Percentiles rank a stretch among this genome's conserved stretches.
These are phyloP conservation scores for Triplophysa siluroides DNA, from an alignment of 2,113 vertebrate genomes.

Conservation along the genomic window DNA sequence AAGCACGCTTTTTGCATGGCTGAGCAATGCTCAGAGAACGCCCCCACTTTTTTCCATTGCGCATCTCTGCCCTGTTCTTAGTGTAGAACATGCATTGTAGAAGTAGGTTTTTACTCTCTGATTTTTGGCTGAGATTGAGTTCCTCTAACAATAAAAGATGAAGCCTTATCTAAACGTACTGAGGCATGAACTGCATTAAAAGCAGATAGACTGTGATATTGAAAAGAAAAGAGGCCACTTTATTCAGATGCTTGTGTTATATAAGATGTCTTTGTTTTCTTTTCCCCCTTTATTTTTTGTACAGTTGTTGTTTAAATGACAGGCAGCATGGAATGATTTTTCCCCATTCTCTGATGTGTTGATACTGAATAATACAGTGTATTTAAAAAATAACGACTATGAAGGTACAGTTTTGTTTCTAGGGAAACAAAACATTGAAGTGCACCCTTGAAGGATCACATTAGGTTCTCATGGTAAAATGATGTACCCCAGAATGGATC, in stretches of 20 bases:
- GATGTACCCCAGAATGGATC: too few relatives aligned
- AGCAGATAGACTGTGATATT: constrained; percentile 5
- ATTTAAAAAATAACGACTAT: too few relatives aligned
- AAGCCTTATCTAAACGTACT: constrained; percentile 42
- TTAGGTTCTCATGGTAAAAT: too few relatives aligned
- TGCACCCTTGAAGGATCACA: too few relatives aligned
- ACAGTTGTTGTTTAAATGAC: too few relatives aligned
- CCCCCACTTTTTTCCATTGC: constrained; percentile 51
- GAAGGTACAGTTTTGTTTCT: too few relatives aligned
- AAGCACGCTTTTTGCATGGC: constrained; percentile 87
- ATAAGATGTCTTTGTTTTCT: background rate
- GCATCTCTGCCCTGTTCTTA: constrained; percentile 9
- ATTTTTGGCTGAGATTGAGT: constrained; percentile 40
- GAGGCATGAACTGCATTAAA: constrained; percentile 50
- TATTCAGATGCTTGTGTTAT: background rate
- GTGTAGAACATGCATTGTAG: constrained; percentile 16
- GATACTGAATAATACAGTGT: too few relatives aligned
- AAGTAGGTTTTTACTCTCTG: constrained; percentile 14
- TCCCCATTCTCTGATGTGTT: too few relatives aligned
- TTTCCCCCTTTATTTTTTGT: too few relatives aligned
- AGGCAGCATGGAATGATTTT: too few relatives aligned
- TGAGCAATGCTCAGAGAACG: constrained; percentile 68
- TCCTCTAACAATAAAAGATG: constrained; percentile 50
- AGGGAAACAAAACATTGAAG: too few relatives aligned
- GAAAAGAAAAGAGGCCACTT: background rate